Evolutionary conservation across 2,888 invertebrate species (phyloP).

Genomic region (Andrena flavipes): DNA sequence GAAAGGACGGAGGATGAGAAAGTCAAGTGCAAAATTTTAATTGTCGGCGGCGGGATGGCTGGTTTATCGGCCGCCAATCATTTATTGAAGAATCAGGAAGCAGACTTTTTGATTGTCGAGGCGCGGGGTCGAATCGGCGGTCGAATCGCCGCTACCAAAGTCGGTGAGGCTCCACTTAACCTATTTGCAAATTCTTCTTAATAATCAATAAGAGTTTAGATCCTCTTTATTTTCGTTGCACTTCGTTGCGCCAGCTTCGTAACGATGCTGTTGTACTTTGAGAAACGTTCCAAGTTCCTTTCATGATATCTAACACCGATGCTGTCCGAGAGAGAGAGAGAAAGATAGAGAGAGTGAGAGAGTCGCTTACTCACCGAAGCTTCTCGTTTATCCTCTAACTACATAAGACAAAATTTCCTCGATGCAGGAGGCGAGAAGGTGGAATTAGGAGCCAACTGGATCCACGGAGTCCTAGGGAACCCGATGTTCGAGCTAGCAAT

Average conservation of each 20-base stretch:
- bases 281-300: background rate
- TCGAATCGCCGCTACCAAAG: conserved; percentile 91
- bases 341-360: too few species aligned
- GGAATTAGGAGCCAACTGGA: conserved; percentile 97
- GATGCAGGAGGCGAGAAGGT: conserved; percentile 85
- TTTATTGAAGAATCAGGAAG: conserved; percentile 91
- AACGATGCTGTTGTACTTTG: background rate
- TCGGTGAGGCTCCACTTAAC: conserved; percentile 85
- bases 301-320: background rate
- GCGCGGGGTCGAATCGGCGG: conserved; percentile 93
- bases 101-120: conserved; percentile 92
- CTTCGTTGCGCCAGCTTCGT: background rate
- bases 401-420: background rate
- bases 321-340: too few species aligned
- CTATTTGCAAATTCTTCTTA: conserved; percentile 29
- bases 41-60: conserved; percentile 94
- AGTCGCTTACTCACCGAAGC: background rate
- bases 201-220: conserved; percentile 27
- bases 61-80: conserved; percentile 94
- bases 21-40: conserved; percentile 89
- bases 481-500: conserved; percentile 95
- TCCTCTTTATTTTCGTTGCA: background rate
- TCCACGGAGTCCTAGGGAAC: conserved; percentile 96
- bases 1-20: conserved; percentile 79
- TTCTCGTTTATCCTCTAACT: background rate